Evolutionary conservation across 1,140 invertebrate genomes (phyloP).

Genomic region (Luehdorfia chinensis): DNA sequence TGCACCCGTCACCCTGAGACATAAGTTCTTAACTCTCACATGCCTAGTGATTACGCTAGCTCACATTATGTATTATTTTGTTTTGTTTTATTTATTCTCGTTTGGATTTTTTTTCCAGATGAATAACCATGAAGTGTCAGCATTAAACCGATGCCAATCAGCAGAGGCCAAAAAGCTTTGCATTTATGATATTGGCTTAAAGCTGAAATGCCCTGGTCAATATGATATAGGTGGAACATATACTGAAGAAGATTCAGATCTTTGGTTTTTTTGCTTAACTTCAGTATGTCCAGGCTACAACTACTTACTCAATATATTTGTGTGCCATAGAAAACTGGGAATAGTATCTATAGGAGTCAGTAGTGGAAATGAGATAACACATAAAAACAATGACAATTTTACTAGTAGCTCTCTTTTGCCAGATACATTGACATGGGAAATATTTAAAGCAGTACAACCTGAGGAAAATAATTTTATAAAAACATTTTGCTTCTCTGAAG

Average conservation of each 20-base stretch:
- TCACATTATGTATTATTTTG: no score
- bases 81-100: no score
- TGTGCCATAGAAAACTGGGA: conserved; percentile 41
- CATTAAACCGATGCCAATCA: conserved; percentile 38
- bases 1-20: no score
- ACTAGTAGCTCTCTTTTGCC: conserved; percentile 15
- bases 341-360: conserved; percentile 39
- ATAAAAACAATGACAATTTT: conserved; percentile 12
- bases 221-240: conserved; percentile 59
- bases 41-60: no score
- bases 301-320: conserved; percentile 52
- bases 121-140: conserved; percentile 28
- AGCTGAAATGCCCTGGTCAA: conserved; percentile 31
- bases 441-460: conserved; percentile 27
- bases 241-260: conserved; percentile 30
- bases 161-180: conserved; percentile 35
- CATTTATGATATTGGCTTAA: conserved; percentile 42
- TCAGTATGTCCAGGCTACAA: conserved; percentile 32
- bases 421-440: conserved; percentile 29
- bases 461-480: conserved; percentile 43
- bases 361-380: conserved; percentile 25
- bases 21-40: no score
- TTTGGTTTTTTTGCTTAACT: conserved; percentile 54
- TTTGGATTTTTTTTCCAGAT: conserved; percentile 41
- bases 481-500: conserved; percentile 38